Evolutionary conservation across 2,113 vertebrate genomes (phyloP).

Genomic region (Edolisoma coerulescens): DNA sequence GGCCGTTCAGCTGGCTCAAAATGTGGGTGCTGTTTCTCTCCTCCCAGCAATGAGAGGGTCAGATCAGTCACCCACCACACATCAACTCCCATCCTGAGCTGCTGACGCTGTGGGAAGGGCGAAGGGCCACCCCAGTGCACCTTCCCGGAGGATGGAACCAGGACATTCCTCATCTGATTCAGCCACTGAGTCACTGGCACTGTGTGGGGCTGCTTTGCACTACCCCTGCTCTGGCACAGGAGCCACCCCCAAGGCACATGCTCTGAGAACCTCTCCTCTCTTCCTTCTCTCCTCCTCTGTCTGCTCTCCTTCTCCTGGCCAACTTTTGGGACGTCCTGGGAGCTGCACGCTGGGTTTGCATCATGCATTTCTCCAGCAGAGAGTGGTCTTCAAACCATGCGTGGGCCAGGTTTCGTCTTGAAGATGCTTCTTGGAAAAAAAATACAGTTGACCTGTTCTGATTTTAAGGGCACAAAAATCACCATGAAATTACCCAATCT

Average conservation of each 20-base stretch:
- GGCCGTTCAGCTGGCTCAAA: not conserved
- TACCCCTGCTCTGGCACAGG: not conserved
- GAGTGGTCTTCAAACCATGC: not conserved
- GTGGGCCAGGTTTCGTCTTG: not conserved
- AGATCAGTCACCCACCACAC: not conserved
- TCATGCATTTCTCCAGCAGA: not conserved
- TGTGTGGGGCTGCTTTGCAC: not conserved
- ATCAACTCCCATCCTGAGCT: not conserved
- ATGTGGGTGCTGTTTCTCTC: not conserved
- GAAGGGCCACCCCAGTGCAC: not conserved
- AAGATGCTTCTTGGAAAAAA: not conserved
- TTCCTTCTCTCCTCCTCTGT: not conserved
- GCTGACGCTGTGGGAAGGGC: fast-evolving
- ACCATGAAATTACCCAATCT: not conserved
- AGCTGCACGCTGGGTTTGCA: fast-evolving
- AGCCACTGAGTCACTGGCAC: not conserved
- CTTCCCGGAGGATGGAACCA: not conserved
- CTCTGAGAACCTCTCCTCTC: not conserved
- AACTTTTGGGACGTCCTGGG: fast-evolving
- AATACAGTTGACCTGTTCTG: not conserved
- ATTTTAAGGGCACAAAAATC: not conserved
- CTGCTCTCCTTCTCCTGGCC: not conserved
- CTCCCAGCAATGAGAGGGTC: not conserved
- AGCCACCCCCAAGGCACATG: not conserved
- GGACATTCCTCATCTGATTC: not conserved